Base-by-base conservation (phyloP, 2,113 vertebrate species). In the Cololabis saira region DNA sequence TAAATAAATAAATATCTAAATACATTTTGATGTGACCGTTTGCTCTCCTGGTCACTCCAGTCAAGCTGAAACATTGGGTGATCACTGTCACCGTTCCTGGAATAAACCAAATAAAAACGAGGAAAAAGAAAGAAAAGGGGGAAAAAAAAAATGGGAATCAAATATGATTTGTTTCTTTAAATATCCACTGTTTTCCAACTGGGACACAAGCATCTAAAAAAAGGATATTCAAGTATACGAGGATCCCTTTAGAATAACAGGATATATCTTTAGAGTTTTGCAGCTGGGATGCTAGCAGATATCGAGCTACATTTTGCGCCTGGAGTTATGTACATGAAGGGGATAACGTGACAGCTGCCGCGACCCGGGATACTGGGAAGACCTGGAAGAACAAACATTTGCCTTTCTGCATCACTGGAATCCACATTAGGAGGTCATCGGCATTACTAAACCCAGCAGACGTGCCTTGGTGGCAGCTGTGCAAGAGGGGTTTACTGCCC, bases 371-470 rank as follows among this genome's bases (percentile, higher is more conserved):
- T 37, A 87, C 67, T 59, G 72, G 24, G 55, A 63, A 75, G 78
- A 88, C 74, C 76, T 71, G 21, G 16, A 59, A 73, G 64, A 66
- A 84, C 70, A 71, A 87, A 88, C 74, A 83, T 85, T 89, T 89
- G 71, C 68, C 73, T 90, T 87, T 80, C 84, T 77, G 66, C 73
- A 77, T 22, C 74, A 63, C 77, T 87, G 90, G 90, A 90, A 88
- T 90, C 80, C 76, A 81, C 90, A 84, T 89, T 87, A 82, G 67
- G 80, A 78, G 89, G 82, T 90, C 83, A 80, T 68, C 40, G 40
- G 62, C 85, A 75, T 83, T 71, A 76, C 76, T 71, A 56, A 47
- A 45, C 66, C 64, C 74, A 69, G 65, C 67, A 65, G 68, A 76
- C 27, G 16, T 65, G 81, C 66, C 67, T 84, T 42, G 55, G 56